Evolutionary conservation across 1,140 invertebrate genomes (phyloP).

Genomic region (Matsumurasca onukii): DNA sequence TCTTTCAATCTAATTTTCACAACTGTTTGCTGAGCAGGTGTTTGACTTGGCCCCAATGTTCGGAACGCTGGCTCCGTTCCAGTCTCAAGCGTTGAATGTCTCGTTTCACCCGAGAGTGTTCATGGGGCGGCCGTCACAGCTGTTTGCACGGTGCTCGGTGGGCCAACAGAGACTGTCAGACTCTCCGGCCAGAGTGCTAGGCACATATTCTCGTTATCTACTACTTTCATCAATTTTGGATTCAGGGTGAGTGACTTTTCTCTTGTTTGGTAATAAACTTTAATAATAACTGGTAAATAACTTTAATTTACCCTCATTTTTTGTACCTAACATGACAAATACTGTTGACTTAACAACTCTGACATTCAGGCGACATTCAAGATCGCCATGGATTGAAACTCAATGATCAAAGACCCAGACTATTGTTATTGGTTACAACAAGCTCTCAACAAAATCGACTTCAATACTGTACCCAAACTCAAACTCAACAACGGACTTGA

Average conservation of each 20-base stretch:
- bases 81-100: conserved; percentile 17
- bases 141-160: background rate
- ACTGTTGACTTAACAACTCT: too few relatives aligned
- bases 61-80: background rate
- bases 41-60: background rate
- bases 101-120: conserved; percentile 3
- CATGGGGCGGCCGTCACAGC: background rate
- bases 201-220: background rate
- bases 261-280: too few relatives aligned
- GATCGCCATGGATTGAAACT: too few relatives aligned
- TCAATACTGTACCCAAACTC: too few relatives aligned
- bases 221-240: conserved; percentile 6
- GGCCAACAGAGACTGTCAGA: conserved; percentile 6
- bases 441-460: too few relatives aligned
- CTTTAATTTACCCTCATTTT: background rate
- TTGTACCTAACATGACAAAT: too few relatives aligned
- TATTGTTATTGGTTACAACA: too few relatives aligned
- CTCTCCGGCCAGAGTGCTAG: background rate
- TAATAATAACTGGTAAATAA: background rate
- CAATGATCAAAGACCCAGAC: too few relatives aligned
- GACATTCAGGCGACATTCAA: too few relatives aligned
- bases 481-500: too few relatives aligned
- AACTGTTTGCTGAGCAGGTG: too few relatives aligned
- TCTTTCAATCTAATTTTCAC: too few relatives aligned
- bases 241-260: conserved; percentile 17